Base-by-base conservation (phyloP, 1,140 invertebrate species). In the Saccostrea cuccullata region DNA sequence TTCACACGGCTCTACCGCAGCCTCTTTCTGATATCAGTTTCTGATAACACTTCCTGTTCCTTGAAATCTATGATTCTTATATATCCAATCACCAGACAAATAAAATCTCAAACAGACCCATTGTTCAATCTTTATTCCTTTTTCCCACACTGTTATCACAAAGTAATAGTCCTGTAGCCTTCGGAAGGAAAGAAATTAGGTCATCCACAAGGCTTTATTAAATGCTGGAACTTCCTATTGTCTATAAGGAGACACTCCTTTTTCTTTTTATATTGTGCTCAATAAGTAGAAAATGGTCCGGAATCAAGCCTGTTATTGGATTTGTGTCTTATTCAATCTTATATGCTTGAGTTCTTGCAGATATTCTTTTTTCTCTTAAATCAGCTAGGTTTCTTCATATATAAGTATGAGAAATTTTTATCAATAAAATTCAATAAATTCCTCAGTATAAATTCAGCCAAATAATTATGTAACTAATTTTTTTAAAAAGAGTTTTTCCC, bases 131-230 rank as follows among this genome's bases (percentile, higher is more conserved):
- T 64, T 77, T 77, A 40, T 36, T 77, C 36, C 30, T 77, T 12
- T 30, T 47, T 47, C 15, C 30, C 11, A 30, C 6, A 77, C 13
- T 30, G 23, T 73, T 30, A 73, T 26, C 26, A 12, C 23, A 30
- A 26, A 73, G 67, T 30, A 73, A 73, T 73, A 26, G 67, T 73
- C 67, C 67, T 73, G 26, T 73, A 26, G 26, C 67, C 26, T 73
- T 67, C 60, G 60, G 60, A n/a, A 20, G 23, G 60, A 67, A 67
- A n/a, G 60, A 67, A 67, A 67, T 67, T 67, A 67, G 60, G 60
- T 23, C 23, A 17, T 67, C 9, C 60, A 67, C 20, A 23, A 67
- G 60, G 60, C 23, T 67, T 67, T 67, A 67, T 67, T 67, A 17
- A 67, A 67, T 67, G 60, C 2, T 20, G 20, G 15, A 8, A 20